These are phyloP conservation scores for Drosophila sp. DNA, from an alignment of 1,140 invertebrate species.

Conservation along the genomic window DNA sequence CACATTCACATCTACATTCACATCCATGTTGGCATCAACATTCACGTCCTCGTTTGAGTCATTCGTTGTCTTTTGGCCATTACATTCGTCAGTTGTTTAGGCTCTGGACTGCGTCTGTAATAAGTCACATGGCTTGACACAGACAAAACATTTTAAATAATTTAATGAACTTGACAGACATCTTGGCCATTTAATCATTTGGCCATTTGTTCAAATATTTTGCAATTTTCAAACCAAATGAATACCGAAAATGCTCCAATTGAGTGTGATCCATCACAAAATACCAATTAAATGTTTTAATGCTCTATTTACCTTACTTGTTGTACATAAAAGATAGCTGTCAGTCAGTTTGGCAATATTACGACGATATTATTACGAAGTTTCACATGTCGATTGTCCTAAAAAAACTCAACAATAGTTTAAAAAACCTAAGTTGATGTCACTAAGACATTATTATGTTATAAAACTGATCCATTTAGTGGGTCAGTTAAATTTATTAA, in stretches of 20 bases:
- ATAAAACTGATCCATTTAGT: no score
- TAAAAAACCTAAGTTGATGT: no score
- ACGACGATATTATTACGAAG: no score
- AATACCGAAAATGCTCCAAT: slow-evolving; percentile 5
- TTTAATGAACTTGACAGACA: slow-evolving; percentile 77
- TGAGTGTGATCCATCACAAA: background rate
- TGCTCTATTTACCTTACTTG: background rate
- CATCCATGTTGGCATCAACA: background rate
- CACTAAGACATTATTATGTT: no score
- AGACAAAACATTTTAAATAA: slow-evolving; percentile 71
- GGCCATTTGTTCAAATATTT: slow-evolving; percentile 33
- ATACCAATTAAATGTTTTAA: background rate
- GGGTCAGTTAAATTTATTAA: no score
- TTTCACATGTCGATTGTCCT: no score
- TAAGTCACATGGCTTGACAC: slow-evolving; percentile 66
- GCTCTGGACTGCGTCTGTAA: slow-evolving; percentile 57
- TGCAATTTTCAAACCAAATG: slow-evolving; percentile 21
- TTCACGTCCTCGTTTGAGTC: slow-evolving; percentile 1
- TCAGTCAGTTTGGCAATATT: no score
- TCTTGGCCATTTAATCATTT: slow-evolving; percentile 39
- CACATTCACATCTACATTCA: background rate
- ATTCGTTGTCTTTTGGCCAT: slow-evolving; percentile 39
- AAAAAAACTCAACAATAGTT: no score
- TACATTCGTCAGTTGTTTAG: slow-evolving; percentile 67
- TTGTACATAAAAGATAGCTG: background rate